Conservation (phyloP, 23 tunicate genomes). For the Ciona savignyi region DNA sequence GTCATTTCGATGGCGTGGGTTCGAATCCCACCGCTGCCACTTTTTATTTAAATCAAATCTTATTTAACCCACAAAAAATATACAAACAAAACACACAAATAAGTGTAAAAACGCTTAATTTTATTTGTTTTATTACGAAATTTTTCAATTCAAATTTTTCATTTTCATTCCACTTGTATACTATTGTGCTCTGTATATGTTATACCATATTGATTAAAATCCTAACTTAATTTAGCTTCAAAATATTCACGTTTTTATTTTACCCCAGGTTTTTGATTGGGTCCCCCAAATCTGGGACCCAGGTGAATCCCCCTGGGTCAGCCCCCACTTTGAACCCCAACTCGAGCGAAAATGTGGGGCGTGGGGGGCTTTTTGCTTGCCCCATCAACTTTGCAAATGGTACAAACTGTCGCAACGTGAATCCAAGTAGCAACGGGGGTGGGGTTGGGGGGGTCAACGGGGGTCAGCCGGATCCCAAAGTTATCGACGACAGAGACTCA, state of each 20-base stretch:
- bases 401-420: not conserved
- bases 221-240: too few relatives aligned
- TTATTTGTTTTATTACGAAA: too few relatives aligned
- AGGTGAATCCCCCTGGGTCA: not conserved
- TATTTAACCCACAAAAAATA: too few relatives aligned
- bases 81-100: too few relatives aligned
- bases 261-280: not conserved
- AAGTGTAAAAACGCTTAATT: too few relatives aligned
- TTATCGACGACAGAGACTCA: not conserved
- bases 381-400: not conserved
- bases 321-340: not conserved
- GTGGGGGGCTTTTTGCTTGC: not conserved
- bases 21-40: constrained; percentile 2
- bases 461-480: not conserved
- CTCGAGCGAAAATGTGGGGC: not conserved
- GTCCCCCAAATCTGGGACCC: not conserved
- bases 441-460: too few relatives aligned
- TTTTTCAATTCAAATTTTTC: too few relatives aligned
- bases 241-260: too few relatives aligned
- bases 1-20: constrained; percentile 2
- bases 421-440: not conserved
- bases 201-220: too few relatives aligned
- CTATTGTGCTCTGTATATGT: too few relatives aligned
- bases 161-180: too few relatives aligned
- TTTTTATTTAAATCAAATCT: too few relatives aligned